Base-by-base conservation (phyloP, 1,140 invertebrate genomes). In the Papilio machaon region DNA sequence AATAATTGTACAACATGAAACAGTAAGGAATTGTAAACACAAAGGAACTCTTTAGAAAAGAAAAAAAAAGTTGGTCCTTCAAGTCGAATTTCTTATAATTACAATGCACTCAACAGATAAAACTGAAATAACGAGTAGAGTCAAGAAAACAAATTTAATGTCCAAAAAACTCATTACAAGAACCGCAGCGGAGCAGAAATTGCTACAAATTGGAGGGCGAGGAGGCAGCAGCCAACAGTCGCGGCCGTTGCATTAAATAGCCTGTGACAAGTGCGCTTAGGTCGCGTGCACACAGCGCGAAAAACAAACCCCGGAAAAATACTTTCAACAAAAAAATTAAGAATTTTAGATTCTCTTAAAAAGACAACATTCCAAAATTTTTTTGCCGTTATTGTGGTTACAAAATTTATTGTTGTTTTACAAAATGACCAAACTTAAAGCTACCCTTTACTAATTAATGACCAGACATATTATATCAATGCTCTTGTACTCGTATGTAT, bases 131-230 rank as follows among this genome's bases (percentile, higher is more conserved):
- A 78, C 54, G 43, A 73, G 46, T 49, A 58, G 46, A 73, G 46
- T 78, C 75, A 79, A 77, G 81, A 77, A 85, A 85, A 82, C 80
- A 81, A 86, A 85, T 85, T 84, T 80, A 82, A 87, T 82, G 83
- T 85, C 85, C 87, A 84, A 87, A 88, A 88, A 88, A 84, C 85
- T 87, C 83, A 87, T 87, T 87, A 86, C 81, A 19, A 67, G 73
- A 67, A 82, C 77, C 54, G 83, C 81, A 84, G 43, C 80, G 82
- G 77, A 82, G 82, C 82, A 84, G 84, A 88, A 88, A 81, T 75
- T 58, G 77, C 84, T 77, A 83, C 85, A 87, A 87, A 88, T 85
- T 85, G 86, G 80, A 87, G 83, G 60, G 17, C 54, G 54, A 30
- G 64, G 30, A 77, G 73, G 54, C 64, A 82, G 83, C 79, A 85